A percentile compares a stretch with the other conserved stretches of the same genome.
These are phyloP conservation scores for Brachyopa scutellaris DNA, from an alignment of 2,888 invertebrate genomes.

Conservation along the genomic window DNA sequence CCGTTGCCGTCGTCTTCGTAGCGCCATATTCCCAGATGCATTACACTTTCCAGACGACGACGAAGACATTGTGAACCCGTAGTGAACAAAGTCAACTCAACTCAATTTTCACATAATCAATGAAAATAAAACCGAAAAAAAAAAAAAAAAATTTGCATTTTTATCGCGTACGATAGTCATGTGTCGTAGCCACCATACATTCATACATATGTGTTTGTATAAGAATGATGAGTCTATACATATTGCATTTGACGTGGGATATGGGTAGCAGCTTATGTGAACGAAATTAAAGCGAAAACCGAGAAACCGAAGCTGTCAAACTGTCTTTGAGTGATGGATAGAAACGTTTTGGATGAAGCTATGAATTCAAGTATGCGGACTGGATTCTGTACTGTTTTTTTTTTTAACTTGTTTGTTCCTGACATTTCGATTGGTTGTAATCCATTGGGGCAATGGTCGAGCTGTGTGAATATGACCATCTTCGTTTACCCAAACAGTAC, in stretches of 20 bases:
- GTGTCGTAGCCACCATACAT: neutral
- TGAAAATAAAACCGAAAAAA: constrained; percentile 28
- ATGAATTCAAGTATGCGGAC: neutral
- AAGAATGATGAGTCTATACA: neutral
- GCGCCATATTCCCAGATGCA: neutral
- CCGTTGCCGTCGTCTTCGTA: neutral
- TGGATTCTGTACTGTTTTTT: too few relatives aligned
- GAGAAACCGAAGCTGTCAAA: constrained; percentile 9
- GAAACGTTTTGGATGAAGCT: constrained; percentile 7
- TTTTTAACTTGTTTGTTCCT: too few relatives aligned
- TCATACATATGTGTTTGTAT: neutral
- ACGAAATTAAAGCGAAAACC: constrained; percentile 3
- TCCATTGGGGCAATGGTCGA: too few relatives aligned
- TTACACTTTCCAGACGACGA: constrained; percentile 8
- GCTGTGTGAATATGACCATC: too few relatives aligned
- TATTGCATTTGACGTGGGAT: too few relatives aligned
- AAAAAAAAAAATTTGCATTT: constrained; percentile 25
- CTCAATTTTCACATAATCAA: constrained; percentile 19
- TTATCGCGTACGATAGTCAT: constrained; percentile 8
- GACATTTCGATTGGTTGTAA: too few relatives aligned
- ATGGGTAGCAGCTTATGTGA: neutral
- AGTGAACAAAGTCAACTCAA: neutral
- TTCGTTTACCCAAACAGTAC: too few relatives aligned
- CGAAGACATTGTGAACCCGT: neutral
- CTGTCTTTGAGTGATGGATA: constrained; percentile 3